Evolutionary conservation across 2,113 vertebrate species (phyloP).

Genomic region (Plectropomus leopardus): DNA sequence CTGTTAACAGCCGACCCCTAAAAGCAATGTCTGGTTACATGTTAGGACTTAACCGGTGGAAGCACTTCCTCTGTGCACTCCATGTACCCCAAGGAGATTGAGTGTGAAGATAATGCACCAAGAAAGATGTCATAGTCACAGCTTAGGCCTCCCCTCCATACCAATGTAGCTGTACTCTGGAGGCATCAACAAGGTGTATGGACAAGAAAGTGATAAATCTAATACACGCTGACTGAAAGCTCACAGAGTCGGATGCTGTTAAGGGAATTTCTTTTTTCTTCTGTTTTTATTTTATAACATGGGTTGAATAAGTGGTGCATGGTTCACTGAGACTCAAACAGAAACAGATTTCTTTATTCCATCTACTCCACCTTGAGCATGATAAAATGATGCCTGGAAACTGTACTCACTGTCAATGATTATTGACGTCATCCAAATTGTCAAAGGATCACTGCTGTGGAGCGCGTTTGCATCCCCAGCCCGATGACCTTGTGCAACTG

Average conservation of each 20-base stretch:
- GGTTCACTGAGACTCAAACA: constrained; percentile 20
- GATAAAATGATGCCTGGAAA: constrained; percentile 28
- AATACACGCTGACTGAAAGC: constrained; percentile 80
- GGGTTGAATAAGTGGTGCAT: constrained; percentile 46
- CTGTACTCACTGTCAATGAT: constrained; percentile 29
- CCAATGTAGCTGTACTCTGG: constrained; percentile 72
- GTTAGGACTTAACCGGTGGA: constrained; percentile 79
- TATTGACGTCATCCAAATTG: constrained; percentile 55
- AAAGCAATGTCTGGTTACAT: constrained; percentile 87
- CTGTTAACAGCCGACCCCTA: constrained; percentile 83
- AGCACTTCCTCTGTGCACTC: constrained; percentile 80
- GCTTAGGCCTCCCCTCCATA: constrained; percentile 70
- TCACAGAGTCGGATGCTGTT: constrained; percentile 72
- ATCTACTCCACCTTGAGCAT: constrained; percentile 23
- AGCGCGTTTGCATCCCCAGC: constrained; percentile 36
- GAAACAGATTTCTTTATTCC: constrained; percentile 23
- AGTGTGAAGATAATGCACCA: constrained; percentile 86
- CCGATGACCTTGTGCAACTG: constrained; percentile 64
- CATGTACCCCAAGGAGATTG: constrained; percentile 83
- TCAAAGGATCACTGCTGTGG: background rate
- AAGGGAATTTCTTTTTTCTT: constrained; percentile 12
- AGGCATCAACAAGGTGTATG: constrained; percentile 84
- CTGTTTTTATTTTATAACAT: constrained; percentile 50
- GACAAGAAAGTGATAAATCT: constrained; percentile 84
- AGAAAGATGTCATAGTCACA: constrained; percentile 87